Evolutionary conservation across 2,888 invertebrate genomes (phyloP).

Genomic region (Xylocampa areola): DNA sequence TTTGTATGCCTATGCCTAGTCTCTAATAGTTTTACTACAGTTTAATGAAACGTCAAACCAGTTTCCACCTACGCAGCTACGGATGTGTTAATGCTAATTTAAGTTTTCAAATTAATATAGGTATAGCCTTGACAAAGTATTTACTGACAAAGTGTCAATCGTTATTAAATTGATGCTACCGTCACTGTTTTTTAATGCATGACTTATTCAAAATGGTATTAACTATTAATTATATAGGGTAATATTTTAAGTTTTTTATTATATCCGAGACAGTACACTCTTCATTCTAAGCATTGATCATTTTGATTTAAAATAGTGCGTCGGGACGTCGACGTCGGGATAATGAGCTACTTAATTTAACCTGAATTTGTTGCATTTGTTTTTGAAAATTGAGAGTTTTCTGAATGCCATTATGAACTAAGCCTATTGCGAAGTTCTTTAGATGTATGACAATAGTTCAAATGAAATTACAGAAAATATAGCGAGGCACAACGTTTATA

Average conservation of each 20-base stretch:
- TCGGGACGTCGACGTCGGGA: too few species aligned
- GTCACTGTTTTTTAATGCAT: conserved; percentile 3
- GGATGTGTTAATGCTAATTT: background rate
- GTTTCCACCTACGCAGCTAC: background rate
- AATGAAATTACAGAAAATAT: conserved; percentile 3
- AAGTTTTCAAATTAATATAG: background rate
- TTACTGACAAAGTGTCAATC: background rate
- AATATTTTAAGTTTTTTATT: too few species aligned
- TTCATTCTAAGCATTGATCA: too few species aligned
- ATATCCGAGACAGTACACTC: too few species aligned
- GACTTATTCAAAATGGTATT: too few species aligned
- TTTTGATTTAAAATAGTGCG: too few species aligned
- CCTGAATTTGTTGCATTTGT: too few species aligned
- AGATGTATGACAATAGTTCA: conserved; percentile 1
- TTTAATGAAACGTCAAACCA: background rate
- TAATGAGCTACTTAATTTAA: too few species aligned
- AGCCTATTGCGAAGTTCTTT: background rate
- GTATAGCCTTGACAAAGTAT: conserved; percentile 2
- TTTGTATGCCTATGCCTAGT: background rate
- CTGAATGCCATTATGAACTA: too few species aligned
- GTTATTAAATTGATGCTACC: conserved; percentile 11
- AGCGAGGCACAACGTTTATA: conserved; percentile 5
- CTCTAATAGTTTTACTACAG: background rate
- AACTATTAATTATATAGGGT: too few species aligned
- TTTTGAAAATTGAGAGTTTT: too few species aligned